Conservation (phyloP, 2,113 vertebrate species). For the Neotoma lepida region DNA sequence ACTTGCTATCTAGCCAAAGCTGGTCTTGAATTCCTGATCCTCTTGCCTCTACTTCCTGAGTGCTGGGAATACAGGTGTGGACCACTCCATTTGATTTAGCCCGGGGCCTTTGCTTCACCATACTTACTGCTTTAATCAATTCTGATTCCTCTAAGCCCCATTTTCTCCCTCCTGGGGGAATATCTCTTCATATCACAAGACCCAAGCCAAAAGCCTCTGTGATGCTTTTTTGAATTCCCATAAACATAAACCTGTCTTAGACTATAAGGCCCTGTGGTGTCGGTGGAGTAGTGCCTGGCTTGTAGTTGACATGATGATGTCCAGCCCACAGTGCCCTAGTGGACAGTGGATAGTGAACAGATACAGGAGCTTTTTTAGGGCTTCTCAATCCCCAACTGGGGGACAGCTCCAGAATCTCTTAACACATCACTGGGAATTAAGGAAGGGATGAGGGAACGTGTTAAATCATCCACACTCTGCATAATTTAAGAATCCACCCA, state of each 20-base stretch:
- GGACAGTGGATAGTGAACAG: neutral
- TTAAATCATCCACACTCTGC: neutral
- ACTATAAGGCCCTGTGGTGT: too few species aligned
- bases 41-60: neutral
- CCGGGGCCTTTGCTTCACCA: neutral
- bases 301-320: neutral
- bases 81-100: too few species aligned
- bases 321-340: neutral
- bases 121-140: too few species aligned
- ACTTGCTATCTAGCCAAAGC: neutral
- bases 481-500: constrained; percentile 16
- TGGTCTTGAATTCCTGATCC: neutral
- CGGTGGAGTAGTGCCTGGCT: neutral
- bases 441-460: neutral
- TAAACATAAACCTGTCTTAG: neutral
- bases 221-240: neutral
- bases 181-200: neutral
- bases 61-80: neutral
- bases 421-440: neutral
- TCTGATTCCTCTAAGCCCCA: neutral
- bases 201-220: neutral
- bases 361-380: neutral
- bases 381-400: neutral
- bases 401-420: neutral
- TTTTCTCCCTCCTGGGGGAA: neutral